Conservation (phyloP, 2,797 vertebrate genomes). For the Ptychadena robeensis region DNA sequence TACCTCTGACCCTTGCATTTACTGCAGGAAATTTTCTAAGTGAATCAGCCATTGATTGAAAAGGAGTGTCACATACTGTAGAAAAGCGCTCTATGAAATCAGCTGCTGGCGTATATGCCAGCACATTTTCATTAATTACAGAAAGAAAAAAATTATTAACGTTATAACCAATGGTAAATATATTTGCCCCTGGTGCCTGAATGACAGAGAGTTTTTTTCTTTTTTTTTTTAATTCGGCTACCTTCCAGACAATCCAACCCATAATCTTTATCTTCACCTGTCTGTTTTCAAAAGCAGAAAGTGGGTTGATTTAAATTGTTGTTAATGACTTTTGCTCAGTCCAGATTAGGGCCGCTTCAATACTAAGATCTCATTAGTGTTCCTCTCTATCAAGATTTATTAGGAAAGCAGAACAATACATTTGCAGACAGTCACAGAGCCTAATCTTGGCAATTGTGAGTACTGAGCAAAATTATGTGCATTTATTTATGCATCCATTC, state of each 20-base stretch:
- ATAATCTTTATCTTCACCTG: background rate
- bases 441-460: background rate
- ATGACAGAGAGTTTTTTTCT: no score
- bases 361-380: background rate
- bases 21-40: slow-evolving; percentile 30
- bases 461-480: background rate
- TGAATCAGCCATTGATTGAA: slow-evolving; percentile 32
- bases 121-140: background rate
- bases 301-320: background rate
- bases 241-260: background rate
- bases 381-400: background rate
- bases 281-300: background rate
- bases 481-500: background rate
- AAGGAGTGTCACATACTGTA: background rate
- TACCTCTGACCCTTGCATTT: slow-evolving; percentile 19
- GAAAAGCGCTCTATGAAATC: slow-evolving; percentile 12
- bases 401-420: background rate
- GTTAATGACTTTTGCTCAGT: background rate
- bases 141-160: background rate
- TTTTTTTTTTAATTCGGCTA: background rate
- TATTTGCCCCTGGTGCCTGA: background rate
- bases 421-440: background rate
- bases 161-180: background rate
- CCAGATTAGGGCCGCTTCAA: background rate
- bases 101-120: background rate